These are phyloP conservation scores for Pachydiplax longipennis DNA, from an alignment of 2,888 invertebrate species.

Conservation along the genomic window DNA sequence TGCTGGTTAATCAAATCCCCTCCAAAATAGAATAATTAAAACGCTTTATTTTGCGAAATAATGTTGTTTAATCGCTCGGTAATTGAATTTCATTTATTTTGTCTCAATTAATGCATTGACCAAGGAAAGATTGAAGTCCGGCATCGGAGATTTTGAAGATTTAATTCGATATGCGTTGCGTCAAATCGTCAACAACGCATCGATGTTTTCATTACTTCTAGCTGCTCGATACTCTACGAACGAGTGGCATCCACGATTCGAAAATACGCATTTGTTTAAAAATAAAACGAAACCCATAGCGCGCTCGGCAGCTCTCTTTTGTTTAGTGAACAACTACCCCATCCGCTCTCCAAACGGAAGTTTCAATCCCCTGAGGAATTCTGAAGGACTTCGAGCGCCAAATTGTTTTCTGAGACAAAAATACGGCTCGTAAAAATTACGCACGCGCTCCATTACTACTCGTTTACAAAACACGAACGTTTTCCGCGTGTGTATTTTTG, in stretches of 20 bases:
- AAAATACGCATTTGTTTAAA: neutral
- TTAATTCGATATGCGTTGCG: neutral
- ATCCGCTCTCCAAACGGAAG: neutral
- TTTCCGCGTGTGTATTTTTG: conserved; percentile 21
- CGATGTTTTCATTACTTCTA: neutral
- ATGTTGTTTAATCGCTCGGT: neutral
- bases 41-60: neutral
- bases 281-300: neutral
- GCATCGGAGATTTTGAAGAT: neutral
- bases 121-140: neutral
- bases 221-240: neutral
- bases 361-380: neutral
- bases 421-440: neutral
- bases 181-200: neutral
- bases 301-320: neutral
- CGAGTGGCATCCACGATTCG: neutral
- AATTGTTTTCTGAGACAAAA: conserved; percentile 30
- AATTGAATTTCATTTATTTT: neutral
- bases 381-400: conserved; percentile 1
- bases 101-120: neutral
- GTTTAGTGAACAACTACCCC: neutral
- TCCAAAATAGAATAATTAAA: neutral
- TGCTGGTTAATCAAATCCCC: neutral
- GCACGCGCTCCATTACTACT: neutral
- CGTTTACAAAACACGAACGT: neutral